Percentiles rank a stretch among this genome's conserved stretches.
Conservation (phyloP, 2,797 vertebrate species). For the Sebastes nivosus region DNA sequence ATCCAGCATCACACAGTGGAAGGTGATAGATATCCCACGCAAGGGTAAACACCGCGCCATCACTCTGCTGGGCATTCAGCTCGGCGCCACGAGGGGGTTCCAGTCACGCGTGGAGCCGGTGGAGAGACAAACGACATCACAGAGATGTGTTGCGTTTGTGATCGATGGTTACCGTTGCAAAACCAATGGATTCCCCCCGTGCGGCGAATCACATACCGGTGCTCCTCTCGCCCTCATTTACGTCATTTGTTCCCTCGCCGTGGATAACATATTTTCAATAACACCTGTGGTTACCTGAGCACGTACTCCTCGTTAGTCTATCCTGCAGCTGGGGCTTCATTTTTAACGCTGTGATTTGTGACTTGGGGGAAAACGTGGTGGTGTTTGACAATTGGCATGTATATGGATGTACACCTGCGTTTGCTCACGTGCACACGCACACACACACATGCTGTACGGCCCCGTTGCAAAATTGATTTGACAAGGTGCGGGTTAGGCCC, state of each 20-base stretch:
- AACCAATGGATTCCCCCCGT: constrained; percentile 44
- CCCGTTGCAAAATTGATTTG: constrained; percentile 59
- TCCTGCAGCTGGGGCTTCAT: constrained; percentile 35
- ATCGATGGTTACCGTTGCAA: constrained; percentile 58
- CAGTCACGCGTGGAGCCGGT: constrained; percentile 40
- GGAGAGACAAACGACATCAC: constrained; percentile 39
- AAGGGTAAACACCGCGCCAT: constrained; percentile 56
- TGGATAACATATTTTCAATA: constrained; percentile 32
- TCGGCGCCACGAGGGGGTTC: constrained; percentile 24
- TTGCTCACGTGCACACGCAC: not conserved
- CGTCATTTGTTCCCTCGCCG: constrained; percentile 15
- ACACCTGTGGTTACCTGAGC: constrained; percentile 39
- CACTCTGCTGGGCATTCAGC: constrained; percentile 43
- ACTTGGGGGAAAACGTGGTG: constrained; percentile 2
- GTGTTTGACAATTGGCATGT: constrained; percentile 13
- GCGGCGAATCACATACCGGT: not conserved
- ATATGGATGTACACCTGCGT: not conserved
- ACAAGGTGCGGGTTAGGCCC: constrained; percentile 42
- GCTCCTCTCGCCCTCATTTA: constrained; percentile 27
- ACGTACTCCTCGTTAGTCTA: constrained; percentile 30
- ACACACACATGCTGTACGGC: not conserved
- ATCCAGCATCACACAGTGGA: constrained; percentile 52
- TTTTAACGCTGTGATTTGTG: constrained; percentile 40
- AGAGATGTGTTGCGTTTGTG: constrained; percentile 34
- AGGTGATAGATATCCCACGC: constrained; percentile 63